These are phyloP conservation scores for Trypoxylus dichotomus DNA, from an alignment of 1,140 invertebrate species.

Conservation along the genomic window DNA sequence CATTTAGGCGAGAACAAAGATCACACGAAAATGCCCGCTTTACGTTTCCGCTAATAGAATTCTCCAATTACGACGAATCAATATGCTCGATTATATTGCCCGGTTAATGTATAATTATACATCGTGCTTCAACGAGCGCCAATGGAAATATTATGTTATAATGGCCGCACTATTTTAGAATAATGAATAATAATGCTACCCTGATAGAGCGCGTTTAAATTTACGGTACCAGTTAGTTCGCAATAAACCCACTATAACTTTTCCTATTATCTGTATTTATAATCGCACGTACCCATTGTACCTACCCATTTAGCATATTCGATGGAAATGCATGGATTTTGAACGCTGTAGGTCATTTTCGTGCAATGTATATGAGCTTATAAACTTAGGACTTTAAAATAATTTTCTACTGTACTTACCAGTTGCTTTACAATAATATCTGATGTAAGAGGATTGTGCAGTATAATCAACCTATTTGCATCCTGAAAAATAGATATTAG, in stretches of 20 bases:
- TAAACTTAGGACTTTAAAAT: too few relatives aligned
- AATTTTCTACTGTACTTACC: neutral
- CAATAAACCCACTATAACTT: neutral
- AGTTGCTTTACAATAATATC: too few relatives aligned
- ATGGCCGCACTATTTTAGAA: neutral
- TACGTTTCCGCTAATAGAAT: neutral
- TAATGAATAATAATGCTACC: slow-evolving; percentile 5
- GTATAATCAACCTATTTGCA: too few relatives aligned
- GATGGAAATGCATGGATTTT: neutral
- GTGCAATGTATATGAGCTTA: too few relatives aligned
- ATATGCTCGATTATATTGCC: slow-evolving; percentile 2
- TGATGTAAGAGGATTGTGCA: too few relatives aligned
- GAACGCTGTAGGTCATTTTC: neutral
- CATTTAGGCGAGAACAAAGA: neutral
- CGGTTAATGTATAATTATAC: neutral
- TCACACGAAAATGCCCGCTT: neutral
- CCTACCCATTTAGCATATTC: neutral
- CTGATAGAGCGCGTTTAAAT: neutral
- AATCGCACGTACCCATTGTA: neutral
- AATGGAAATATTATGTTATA: neutral
- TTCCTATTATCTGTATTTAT: neutral
- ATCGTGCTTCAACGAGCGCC: neutral
- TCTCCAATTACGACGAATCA: neutral
- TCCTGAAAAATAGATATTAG: too few relatives aligned
- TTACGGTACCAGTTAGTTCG: neutral